These are phyloP conservation scores for Neotoma lepida DNA, from an alignment of 2,113 vertebrate genomes.

Conservation along the genomic window DNA sequence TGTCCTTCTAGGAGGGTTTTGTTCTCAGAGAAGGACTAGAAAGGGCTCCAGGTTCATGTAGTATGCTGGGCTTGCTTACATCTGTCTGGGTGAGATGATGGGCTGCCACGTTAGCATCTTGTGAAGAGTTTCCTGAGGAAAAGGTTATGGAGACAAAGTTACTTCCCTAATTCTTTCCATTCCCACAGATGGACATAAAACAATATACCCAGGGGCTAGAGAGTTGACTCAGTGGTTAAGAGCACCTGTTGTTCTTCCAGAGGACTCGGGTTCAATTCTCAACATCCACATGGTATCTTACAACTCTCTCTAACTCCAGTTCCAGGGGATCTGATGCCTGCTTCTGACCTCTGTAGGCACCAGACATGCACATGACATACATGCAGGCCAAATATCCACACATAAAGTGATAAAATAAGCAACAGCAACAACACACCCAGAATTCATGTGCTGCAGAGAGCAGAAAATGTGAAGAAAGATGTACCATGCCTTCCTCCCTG, in stretches of 20 bases:
- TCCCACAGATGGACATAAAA: background rate
- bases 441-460: constrained; percentile 18
- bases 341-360: background rate
- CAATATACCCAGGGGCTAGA: background rate
- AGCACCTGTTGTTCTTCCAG: background rate
- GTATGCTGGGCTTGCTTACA: background rate
- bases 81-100: accelerated
- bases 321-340: background rate
- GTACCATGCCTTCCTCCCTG: background rate
- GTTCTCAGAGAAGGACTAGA: background rate
- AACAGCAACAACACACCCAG: background rate
- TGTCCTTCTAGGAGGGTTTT: background rate
- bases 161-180: background rate
- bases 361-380: background rate
- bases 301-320: background rate
- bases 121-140: background rate
- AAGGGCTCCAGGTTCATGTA: background rate
- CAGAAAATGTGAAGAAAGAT: background rate
- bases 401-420: background rate
- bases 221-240: background rate
- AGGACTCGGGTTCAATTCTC: background rate
- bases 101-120: background rate
- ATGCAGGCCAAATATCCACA: background rate
- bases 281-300: background rate
- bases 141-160: background rate